phyloP scores from a whole-genome alignment of 2,113 vertebrate genomes.

The Apteryx mantelli region DNA sequence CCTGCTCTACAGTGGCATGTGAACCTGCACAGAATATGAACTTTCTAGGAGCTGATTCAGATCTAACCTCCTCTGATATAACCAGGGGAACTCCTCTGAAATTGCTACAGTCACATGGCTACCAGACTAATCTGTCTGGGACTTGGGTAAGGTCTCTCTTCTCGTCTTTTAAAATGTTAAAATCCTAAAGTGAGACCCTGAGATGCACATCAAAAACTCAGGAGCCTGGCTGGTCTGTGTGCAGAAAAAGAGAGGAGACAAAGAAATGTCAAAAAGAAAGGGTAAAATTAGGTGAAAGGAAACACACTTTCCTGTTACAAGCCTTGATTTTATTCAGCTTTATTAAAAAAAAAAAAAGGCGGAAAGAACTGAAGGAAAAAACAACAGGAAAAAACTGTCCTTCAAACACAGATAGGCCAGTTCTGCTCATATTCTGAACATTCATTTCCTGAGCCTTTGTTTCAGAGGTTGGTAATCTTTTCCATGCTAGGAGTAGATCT shows the following conservation, averaged over 20 bases:
- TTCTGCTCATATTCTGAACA: neutral
- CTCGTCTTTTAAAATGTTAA: neutral
- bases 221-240: neutral
- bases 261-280: neutral
- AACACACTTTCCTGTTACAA: neutral
- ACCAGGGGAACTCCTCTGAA: neutral
- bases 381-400: too few relatives aligned
- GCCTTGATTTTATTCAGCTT: neutral
- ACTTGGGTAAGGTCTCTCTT: neutral
- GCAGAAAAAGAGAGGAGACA: neutral
- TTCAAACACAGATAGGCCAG: neutral
- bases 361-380: neutral
- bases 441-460: neutral
- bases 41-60: neutral
- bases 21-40: neutral
- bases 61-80: neutral
- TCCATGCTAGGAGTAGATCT: neutral
- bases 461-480: neutral
- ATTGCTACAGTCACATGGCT: neutral
- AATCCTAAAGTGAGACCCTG: neutral
- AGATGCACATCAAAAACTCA: neutral
- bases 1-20: rapidly evolving
- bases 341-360: neutral
- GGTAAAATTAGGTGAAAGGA: neutral
- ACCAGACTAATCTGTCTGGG: neutral